A percentile compares a stretch with the other conserved stretches of the same genome.
These are phyloP conservation scores for Macrobrachium rosenbergii DNA, from an alignment of 1,140 invertebrate species.

Conservation along the genomic window DNA sequence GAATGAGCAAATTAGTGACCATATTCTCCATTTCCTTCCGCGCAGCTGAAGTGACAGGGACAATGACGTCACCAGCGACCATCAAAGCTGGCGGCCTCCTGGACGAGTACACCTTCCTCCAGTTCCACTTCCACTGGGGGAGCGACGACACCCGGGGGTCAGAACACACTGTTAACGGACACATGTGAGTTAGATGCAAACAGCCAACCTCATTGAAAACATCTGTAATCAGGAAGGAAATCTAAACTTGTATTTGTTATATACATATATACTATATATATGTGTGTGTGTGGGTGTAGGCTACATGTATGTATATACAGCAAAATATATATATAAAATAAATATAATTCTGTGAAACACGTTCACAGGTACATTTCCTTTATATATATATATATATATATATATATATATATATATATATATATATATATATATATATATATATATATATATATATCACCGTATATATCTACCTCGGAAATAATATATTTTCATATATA, in stretches of 20 bases:
- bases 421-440: neutral
- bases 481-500: too few species aligned
- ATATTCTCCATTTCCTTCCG: neutral
- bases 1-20: too few species aligned
- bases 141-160: slow-evolving; percentile 72
- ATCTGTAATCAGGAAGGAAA: neutral
- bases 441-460: too few species aligned
- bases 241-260: neutral
- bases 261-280: neutral
- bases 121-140: slow-evolving; percentile 85
- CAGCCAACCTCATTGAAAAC: neutral
- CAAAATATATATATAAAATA: too few species aligned
- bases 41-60: neutral
- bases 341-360: too few species aligned
- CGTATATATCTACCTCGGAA: too few species aligned
- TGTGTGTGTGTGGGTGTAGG: neutral
- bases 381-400: slow-evolving; percentile 9
- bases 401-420: slow-evolving; percentile 13
- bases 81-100: slow-evolving; percentile 67
- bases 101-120: slow-evolving; percentile 75
- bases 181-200: slow-evolving; percentile 40
- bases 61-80: neutral
- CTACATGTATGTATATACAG: neutral
- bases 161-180: slow-evolving; percentile 79
- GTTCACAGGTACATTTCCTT: too few species aligned